Evolutionary conservation across 2,888 invertebrate species (phyloP), one percentile per base, ranked within the genome.

Genomic region (Liodrosophila aerea): DNA sequence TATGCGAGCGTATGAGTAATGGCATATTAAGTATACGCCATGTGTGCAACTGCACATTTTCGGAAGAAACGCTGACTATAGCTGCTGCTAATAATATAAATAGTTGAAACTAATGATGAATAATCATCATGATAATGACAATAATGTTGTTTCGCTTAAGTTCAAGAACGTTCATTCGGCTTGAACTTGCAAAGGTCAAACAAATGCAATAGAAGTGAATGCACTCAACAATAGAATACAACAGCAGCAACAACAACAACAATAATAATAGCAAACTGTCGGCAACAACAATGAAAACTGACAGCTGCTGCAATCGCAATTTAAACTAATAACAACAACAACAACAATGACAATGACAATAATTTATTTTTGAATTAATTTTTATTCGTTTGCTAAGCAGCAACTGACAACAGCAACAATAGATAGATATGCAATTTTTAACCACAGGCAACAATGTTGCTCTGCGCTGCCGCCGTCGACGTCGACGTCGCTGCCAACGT

Each of bases 101-200:
- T 5, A 33, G 4, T 13, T 4, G 22, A 27, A 9, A 53, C n/a
- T n/a, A n/a, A n/a, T n/a, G n/a, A n/a, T n/a, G 30, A 22, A 47
- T 22, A 13, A 49, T 22, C 1, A 16, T 57, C 8, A 30, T 12
- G 7, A 30, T 15, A n/a, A 50, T 52, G 13, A 43, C 41, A 18
- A 49, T 46, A 15, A 49, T 41, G 43, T 34, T 41, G 44, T 30
- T 46, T 11, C 31, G 41, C 15, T 15, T 36, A 57, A 64, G 86
- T 81, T 81, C 84, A 85, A 84, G 86, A 62, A 84, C 80, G 86
- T 81, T 76, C 85, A 41, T 76, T 76, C 40, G 63, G 50, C 76
- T 71, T 87, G 87, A 86, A 87, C 87, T 86, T 86, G 87, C 64
- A 86, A 86, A 86, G 86, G 87, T 87, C 87, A 69, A 64, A 22